Conservation (phyloP, 2,113 vertebrate genomes). For the Peromyscus californicus region DNA sequence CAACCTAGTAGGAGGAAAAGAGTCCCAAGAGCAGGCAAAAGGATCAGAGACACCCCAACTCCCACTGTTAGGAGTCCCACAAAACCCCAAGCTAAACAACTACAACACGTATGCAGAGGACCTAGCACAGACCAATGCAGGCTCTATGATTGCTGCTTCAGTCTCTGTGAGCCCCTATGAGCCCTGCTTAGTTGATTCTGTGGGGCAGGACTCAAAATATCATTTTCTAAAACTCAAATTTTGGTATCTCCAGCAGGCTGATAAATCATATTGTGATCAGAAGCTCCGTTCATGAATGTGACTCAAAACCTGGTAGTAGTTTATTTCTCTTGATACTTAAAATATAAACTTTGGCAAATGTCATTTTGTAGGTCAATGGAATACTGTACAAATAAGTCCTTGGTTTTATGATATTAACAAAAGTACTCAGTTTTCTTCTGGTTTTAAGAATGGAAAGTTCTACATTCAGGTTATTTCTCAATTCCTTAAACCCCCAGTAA, state of each 20-base stretch:
- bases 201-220: not conserved
- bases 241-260: not conserved
- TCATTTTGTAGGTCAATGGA: not conserved
- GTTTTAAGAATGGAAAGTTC: conserved; percentile 58
- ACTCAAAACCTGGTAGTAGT: not conserved
- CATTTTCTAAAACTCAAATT: not conserved
- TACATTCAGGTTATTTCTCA: conserved; percentile 47
- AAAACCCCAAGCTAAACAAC: not conserved
- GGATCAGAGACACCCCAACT: not conserved
- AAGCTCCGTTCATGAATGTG: not conserved
- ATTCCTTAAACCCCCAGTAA: conserved; percentile 40
- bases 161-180: not conserved
- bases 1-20: not conserved
- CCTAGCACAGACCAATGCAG: not conserved
- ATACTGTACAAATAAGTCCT: conserved; percentile 6
- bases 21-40: not conserved
- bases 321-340: conserved; percentile 32
- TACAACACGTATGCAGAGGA: too few relatives aligned
- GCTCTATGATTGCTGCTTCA: not conserved
- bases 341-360: conserved; percentile 5
- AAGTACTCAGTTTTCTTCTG: conserved; percentile 19
- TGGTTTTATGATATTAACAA: conserved; percentile 37
- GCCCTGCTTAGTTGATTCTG: not conserved
- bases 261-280: not conserved
- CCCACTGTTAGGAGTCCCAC: not conserved